These are phyloP conservation scores for Chaenodraco wilsoni DNA, from an alignment of 2,797 vertebrate genomes.

Conservation along the genomic window DNA sequence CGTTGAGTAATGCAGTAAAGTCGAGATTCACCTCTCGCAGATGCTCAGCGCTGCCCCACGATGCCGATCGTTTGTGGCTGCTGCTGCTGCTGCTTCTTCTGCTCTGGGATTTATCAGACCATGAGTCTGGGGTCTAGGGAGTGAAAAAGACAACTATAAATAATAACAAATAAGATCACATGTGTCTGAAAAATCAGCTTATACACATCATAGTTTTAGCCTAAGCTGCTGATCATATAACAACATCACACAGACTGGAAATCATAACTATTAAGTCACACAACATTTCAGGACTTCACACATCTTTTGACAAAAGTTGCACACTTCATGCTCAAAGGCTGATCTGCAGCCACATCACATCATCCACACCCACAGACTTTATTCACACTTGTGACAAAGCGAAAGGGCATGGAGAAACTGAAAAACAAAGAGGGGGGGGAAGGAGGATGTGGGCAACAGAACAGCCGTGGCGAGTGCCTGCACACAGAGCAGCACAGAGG, in stretches of 20 bases:
- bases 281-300: constrained; percentile 23
- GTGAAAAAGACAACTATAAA: constrained; percentile 4
- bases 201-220: not conserved
- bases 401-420: constrained; percentile 64
- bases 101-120: constrained; percentile 81
- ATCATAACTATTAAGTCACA: not conserved
- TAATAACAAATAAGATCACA: not conserved
- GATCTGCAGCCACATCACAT: constrained; percentile 53
- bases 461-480: constrained; percentile 62
- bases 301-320: constrained; percentile 21
- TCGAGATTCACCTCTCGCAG: constrained; percentile 84
- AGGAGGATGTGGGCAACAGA: constrained; percentile 75
- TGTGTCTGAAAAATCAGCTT: not conserved
- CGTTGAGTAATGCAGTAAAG: constrained; percentile 5
- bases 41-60: constrained; percentile 89
- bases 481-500: constrained; percentile 62
- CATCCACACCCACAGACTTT: constrained; percentile 64
- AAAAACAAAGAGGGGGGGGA: constrained; percentile 55
- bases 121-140: constrained; percentile 87
- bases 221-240: not conserved
- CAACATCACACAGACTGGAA: not conserved
- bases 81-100: constrained; percentile 67
- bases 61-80: constrained; percentile 88
- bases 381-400: constrained; percentile 42
- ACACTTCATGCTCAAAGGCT: constrained; percentile 40